Evolutionary conservation across 2,888 invertebrate species (phyloP).

Genomic region (Pachydiplax longipennis): DNA sequence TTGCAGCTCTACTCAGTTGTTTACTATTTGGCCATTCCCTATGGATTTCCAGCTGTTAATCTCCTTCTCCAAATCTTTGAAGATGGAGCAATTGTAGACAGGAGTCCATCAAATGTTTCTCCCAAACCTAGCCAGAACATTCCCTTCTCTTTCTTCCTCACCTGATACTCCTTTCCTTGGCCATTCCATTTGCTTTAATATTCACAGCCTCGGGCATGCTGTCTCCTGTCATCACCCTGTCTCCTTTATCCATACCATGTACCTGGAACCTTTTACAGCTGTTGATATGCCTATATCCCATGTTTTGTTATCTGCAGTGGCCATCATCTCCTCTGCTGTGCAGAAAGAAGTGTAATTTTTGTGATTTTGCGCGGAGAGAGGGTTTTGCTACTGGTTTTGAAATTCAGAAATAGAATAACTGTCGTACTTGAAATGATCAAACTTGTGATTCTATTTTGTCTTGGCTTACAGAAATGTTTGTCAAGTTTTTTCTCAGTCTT

Average conservation of each 20-base stretch:
- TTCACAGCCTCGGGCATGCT: conserved; percentile 44
- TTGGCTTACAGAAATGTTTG: neutral
- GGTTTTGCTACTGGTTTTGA: neutral
- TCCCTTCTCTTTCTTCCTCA: neutral
- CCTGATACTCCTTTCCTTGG: neutral
- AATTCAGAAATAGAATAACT: neutral
- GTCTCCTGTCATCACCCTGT: conserved; percentile 37
- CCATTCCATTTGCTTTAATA: conserved; percentile 16
- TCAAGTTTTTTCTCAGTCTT: neutral
- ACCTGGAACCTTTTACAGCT: conserved; percentile 28
- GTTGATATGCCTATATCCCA: conserved; percentile 25
- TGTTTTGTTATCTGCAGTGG: conserved; percentile 42
- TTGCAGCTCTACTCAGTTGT: neutral
- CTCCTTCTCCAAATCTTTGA: neutral
- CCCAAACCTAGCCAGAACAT: conserved; percentile 32
- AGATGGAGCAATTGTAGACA: neutral
- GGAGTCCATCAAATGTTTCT: neutral
- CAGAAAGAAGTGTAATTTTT: conserved; percentile 36
- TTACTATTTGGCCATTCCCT: neutral
- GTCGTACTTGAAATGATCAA: too few relatives aligned
- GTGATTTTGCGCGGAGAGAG: conserved; percentile 33
- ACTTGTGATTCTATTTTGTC: neutral
- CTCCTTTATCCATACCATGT: conserved; percentile 3
- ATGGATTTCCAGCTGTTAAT: neutral
- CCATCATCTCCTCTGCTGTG: conserved; percentile 44